These are phyloP conservation scores for Miltochrista miniata DNA, from an alignment of 2,888 invertebrate species.

Conservation along the genomic window DNA sequence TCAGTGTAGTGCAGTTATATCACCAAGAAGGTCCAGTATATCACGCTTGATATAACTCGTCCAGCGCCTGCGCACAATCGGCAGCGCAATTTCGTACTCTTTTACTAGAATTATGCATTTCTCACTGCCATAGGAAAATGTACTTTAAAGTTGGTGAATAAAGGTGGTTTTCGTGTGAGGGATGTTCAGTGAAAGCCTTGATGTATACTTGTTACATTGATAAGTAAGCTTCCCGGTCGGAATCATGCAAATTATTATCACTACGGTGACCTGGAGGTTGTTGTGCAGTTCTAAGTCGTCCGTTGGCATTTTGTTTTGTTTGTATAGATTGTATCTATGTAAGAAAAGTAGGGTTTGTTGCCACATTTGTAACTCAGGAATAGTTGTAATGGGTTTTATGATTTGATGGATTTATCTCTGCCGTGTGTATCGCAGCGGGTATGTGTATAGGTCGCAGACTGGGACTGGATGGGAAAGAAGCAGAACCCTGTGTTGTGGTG, in stretches of 20 bases:
- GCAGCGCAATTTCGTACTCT: slow-evolving; percentile 28
- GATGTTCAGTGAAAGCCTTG: slow-evolving; percentile 62
- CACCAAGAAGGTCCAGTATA: slow-evolving; percentile 22
- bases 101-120: slow-evolving; percentile 27
- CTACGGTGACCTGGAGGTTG: slow-evolving; percentile 52
- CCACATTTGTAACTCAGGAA: slow-evolving; percentile 12
- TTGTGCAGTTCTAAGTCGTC: slow-evolving; percentile 6
- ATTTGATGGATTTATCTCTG: too few relatives aligned
- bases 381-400: too few relatives aligned
- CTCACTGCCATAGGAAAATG: not conserved
- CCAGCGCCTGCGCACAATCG: slow-evolving; percentile 18
- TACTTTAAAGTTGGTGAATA: not conserved
- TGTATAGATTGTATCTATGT: slow-evolving; percentile 43
- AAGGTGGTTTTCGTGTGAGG: not conserved
- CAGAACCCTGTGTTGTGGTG: too few relatives aligned
- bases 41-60: slow-evolving; percentile 27
- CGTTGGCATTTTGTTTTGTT: slow-evolving; percentile 66
- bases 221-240: slow-evolving; percentile 71
- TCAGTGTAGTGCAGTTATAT: slow-evolving; percentile 20
- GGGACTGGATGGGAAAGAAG: too few relatives aligned
- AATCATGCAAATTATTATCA: slow-evolving; percentile 74
- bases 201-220: slow-evolving; percentile 64
- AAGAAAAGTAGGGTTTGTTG: slow-evolving; percentile 16
- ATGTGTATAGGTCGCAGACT: too few relatives aligned
- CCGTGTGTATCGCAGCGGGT: too few relatives aligned